Evolutionary conservation across 2,113 vertebrate genomes (phyloP), one percentile per base, ranked within the genome.

Genomic region (Hippocampus barbouri): DNA sequence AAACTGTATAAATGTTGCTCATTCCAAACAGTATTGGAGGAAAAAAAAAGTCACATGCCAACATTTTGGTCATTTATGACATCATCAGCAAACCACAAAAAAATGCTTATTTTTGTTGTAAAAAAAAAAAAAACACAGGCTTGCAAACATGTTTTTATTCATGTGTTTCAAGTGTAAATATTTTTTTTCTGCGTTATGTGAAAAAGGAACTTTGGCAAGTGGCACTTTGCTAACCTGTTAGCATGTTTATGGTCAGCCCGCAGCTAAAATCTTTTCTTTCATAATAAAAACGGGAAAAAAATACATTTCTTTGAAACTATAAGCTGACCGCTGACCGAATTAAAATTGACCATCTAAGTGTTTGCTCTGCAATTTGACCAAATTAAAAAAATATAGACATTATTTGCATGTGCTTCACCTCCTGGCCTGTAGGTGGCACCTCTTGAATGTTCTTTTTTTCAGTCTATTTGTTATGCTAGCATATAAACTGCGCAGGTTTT

Each of bases 361-460:
- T 69, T 18, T 75, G 53, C 66, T 72, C 72, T 82, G 68, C 74
- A 80, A 75, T 72, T 78, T 57, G 80, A 78, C 56, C 49, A 62
- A 87, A 85, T 85, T 82, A 90, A 82, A 86, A 85, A 80, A 76
- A 60, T 75, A 78, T 79, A 76, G 34, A 38, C 0, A 6, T 38
- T 21, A 45, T 43, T 15, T 21, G 20, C 2, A 12, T 12, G 25
- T 34, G 7, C 34, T 27, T 10, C 9, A 11, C 25, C 25, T 51
- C 65, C 8, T n/a, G 16, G 1, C 40, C 40, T 23, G n/a, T n/a
- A 63, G 61, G 10, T 41, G 30, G 34, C 61, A 18, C 8, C 27
- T 38, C 59, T 61, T 38, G 15, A 30, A 2, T 59, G n/a, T 59
- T 25, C 11, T 23, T 59, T 1, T 53, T n/a, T 54, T 54, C 51